phyloP scores from a whole-genome alignment of 2,113 vertebrate species.

The Hypomesus transpacificus region DNA sequence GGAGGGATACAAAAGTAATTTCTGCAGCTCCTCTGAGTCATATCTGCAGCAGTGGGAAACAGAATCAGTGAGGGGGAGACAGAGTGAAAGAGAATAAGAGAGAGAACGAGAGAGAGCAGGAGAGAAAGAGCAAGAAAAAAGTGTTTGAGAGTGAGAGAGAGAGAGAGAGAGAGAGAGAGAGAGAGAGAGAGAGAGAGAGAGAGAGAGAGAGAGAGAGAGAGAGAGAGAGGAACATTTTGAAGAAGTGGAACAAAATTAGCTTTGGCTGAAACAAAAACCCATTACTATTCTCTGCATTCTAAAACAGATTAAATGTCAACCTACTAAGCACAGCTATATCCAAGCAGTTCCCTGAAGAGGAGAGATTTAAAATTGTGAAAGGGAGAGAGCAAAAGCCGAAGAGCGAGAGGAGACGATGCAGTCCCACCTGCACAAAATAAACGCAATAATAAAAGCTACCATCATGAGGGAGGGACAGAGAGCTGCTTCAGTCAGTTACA shows the following conservation, averaged over 20 bases:
- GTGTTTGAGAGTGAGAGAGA: conserved; percentile 9
- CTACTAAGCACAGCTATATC: neutral
- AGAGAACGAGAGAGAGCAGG: conserved; percentile 6
- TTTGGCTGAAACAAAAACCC: conserved; percentile 41
- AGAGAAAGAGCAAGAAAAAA: neutral
- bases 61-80: conserved; percentile 57
- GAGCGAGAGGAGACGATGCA: neutral
- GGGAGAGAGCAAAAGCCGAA: neutral
- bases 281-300: conserved; percentile 13
- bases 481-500: neutral
- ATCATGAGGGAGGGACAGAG: neutral
- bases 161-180: neutral
- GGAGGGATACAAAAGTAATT: conserved; percentile 60
- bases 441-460: neutral
- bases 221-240: neutral
- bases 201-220: conserved; percentile 9
- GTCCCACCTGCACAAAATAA: neutral
- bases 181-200: neutral
- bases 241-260: conserved; percentile 38
- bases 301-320: conserved; percentile 25
- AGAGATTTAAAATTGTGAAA: neutral
- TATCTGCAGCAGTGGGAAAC: conserved; percentile 69
- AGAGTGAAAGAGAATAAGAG: conserved; percentile 32
- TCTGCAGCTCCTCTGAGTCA: conserved; percentile 71
- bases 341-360: neutral